Percentiles rank a stretch among this genome's conserved stretches.
Evolutionary conservation across 2,113 vertebrate species (phyloP).

Genomic region (Ammodytes marinus): DNA sequence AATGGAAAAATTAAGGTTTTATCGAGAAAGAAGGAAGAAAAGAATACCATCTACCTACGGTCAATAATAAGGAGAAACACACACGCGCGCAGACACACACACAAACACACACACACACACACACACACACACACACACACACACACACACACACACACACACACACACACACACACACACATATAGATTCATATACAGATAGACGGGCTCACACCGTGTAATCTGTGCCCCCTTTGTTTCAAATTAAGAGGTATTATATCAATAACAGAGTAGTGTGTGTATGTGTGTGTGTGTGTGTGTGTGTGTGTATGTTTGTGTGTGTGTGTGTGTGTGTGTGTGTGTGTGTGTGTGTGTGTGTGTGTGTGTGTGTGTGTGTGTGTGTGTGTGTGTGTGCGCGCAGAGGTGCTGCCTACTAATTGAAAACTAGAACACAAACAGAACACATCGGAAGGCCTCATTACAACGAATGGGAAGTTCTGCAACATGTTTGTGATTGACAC

Average conservation of each 20-base stretch:
- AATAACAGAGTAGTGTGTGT: conserved; percentile 24
- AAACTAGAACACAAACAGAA: conserved; percentile 55
- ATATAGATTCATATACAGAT: conserved; percentile 36
- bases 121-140: conserved; percentile 14
- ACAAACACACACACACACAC: background rate
- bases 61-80: conserved; percentile 7
- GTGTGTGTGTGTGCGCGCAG: conserved; percentile 11
- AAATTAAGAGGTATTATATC: conserved; percentile 37
- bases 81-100: background rate
- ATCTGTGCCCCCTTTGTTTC: conserved; percentile 30
- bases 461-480: conserved; percentile 54
- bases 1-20: no score
- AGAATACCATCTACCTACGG: no score
- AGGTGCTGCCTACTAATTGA: conserved; percentile 61
- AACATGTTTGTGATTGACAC: conserved; percentile 61
- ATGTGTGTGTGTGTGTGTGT: background rate
- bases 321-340: background rate
- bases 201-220: background rate
- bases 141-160: conserved; percentile 28
- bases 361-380: no score
- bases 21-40: no score
- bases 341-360: background rate
- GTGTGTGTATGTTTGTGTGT: background rate
- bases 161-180: conserved; percentile 5
- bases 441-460: conserved; percentile 60